phyloP scores from a whole-genome alignment of 2,113 vertebrate genomes.

The Litocranius walleri region DNA sequence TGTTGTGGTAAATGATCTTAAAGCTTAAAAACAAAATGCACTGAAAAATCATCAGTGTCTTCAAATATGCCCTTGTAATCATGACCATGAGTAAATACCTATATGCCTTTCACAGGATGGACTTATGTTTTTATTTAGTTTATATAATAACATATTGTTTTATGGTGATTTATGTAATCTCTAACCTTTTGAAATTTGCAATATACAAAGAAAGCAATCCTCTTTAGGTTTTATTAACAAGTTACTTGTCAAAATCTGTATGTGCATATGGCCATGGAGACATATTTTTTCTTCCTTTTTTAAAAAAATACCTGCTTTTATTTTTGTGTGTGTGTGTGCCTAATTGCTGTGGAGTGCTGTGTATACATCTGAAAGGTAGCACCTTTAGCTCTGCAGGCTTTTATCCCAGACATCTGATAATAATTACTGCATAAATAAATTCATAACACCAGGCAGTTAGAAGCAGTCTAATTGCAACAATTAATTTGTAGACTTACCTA shows the following conservation, averaged over 20 bases:
- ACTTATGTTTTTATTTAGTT: background rate
- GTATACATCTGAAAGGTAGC: conserved; percentile 58
- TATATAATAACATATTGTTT: background rate
- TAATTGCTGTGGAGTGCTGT: conserved; percentile 53
- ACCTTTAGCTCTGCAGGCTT: conserved; percentile 70
- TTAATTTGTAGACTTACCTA: conserved; percentile 76
- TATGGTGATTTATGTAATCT: background rate
- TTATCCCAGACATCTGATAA: conserved; percentile 71
- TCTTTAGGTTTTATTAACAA: conserved; percentile 37
- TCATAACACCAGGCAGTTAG: conserved; percentile 66
- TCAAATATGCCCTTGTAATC: background rate
- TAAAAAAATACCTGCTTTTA: background rate
- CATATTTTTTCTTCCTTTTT: background rate
- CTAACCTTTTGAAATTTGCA: background rate
- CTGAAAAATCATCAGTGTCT: background rate
- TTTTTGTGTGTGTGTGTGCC: background rate
- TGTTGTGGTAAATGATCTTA: background rate
- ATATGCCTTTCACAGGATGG: background rate
- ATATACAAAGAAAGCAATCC: background rate
- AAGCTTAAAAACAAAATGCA: background rate
- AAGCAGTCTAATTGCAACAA: conserved; percentile 75
- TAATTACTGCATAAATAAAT: conserved; percentile 78
- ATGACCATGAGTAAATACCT: background rate
- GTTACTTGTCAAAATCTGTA: background rate
- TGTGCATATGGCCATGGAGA: background rate